Evolutionary conservation across 2,113 vertebrate genomes (phyloP), one percentile per base, ranked within the genome.

Genomic region (Heptranchias perlo): DNA sequence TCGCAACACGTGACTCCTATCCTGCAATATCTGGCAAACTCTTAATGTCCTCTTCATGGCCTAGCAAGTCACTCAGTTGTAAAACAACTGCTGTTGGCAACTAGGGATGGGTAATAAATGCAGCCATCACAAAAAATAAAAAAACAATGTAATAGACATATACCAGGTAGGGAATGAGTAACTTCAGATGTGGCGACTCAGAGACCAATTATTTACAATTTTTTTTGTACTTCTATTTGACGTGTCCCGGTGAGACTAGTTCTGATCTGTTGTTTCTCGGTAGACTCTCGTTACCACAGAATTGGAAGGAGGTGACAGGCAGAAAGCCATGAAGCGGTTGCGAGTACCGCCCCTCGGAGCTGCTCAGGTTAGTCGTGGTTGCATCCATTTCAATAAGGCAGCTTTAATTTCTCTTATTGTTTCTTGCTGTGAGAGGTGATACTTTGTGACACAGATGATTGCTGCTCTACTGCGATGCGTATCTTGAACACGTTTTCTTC

Each of bases 281-380:
- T 96, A 99, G 99, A 98, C 99, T 69, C 97, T 99, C 96, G 99
- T 99, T 96, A 99, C 99, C 96, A 98, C 98, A 39, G 99, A 99
- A 97, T 98, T 99, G 97, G 99, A 99, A 97, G 98, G 98, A 97
- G 99, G 99, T 96, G 99, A 99, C 96, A 98, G 99, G 97, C 99
- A 99, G 97, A 99, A 97, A 97, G 99, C 99, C 96, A 99, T 99
- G 99, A 99, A 99, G 97, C 98, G 99, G 96, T 97, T 99, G 97
- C 98, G 99, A 97, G 99, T 99, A 96, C 99, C 99, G 96, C 99
- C 99, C 52, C 98, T 99, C 96, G 99, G 99, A 96, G 99, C 99
- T 96, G 99, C 99, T 97, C 99, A 99, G 98, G 99, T 99, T 96
- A 98, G 97, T 96, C 25, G 5, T 0, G 96, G 87, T 84, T 62